Conservation (phyloP, 2,888 invertebrate genomes). For the Caenorhabditis sulstoni region DNA sequence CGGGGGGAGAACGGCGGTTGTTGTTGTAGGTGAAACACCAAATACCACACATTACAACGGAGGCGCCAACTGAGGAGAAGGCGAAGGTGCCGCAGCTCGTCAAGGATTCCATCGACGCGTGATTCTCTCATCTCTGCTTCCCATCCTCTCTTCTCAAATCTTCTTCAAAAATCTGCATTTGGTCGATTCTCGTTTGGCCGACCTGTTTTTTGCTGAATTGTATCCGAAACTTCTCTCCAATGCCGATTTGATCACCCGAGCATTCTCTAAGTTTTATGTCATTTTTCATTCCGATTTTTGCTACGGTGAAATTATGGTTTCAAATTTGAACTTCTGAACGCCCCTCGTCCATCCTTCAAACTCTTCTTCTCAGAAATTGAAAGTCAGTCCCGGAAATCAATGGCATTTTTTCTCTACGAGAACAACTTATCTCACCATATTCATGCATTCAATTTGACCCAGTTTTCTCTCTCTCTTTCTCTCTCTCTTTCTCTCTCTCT, state of each 20-base stretch:
- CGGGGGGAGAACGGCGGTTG: not conserved
- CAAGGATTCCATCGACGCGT: conserved; percentile 68
- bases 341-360: not conserved
- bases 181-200: conserved; percentile 17
- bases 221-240: conserved; percentile 32
- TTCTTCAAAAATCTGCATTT: conserved; percentile 39
- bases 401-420: conserved; percentile 28
- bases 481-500: too few species aligned
- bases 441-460: too few species aligned
- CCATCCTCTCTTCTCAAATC: conserved; percentile 6
- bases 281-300: conserved; percentile 57
- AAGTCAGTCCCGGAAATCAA: not conserved
- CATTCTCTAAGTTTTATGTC: conserved; percentile 49
- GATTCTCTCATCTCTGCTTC: conserved; percentile 10
- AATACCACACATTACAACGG: conserved; percentile 72
- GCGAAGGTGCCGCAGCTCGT: conserved; percentile 70
- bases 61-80: conserved; percentile 67
- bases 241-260: conserved; percentile 40
- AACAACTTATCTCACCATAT: conserved; percentile 25
- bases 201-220: conserved; percentile 18
- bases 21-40: conserved; percentile 70
- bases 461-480: too few species aligned
- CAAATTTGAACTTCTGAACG: conserved; percentile 14
- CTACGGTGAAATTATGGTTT: conserved; percentile 60
- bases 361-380: not conserved